Evolutionary conservation across 2,888 invertebrate genomes (phyloP), one percentile per base, ranked within the genome.

Genomic region (Odontocerum albicorne): DNA sequence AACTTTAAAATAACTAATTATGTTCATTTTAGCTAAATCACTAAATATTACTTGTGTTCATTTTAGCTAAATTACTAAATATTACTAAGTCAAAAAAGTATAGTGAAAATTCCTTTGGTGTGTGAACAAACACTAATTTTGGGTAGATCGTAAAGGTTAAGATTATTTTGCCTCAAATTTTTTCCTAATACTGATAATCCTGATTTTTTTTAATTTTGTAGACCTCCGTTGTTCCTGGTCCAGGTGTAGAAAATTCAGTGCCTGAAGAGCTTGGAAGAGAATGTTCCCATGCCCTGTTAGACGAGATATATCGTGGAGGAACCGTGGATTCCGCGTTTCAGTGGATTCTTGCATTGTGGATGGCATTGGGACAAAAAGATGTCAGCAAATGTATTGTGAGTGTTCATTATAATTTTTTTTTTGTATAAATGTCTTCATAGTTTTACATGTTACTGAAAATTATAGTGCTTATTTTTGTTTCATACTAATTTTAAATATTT

Each of bases 341-440:
- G 75, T 85, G 90, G 74, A 72, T 96, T 52, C 83, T 90, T 0
- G 84, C 89, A 8, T 77, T 96, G n/a, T 92, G 90, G 72, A 97
- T 99, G 96, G 90, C 94, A 1, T 78, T 99, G 3, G 91, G 95
- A 0, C 93, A 90, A 68, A 93, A 93, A 69, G 95, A 98, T 72
- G 91, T 97, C 20, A 96, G 95, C 21, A 95, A 92, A 72, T 82
- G 83, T 64, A 66, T 76, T 57, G 77, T 77, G 22, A 69, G 75
- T 72, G 38, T 32, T 40, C 17, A 35, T 33, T 19, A 7, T 45
- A 27, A n/a, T n/a, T n/a, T n/a, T n/a, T n/a, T n/a, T n/a, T n/a
- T n/a, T n/a, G n/a, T n/a, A n/a, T n/a, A n/a, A n/a, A n/a, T n/a
- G n/a, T n/a, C n/a, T n/a, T n/a, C n/a, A n/a, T n/a, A n/a, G n/a